phyloP scores from a whole-genome alignment of 2,888 invertebrate species.

The Agrotis clavis region DNA sequence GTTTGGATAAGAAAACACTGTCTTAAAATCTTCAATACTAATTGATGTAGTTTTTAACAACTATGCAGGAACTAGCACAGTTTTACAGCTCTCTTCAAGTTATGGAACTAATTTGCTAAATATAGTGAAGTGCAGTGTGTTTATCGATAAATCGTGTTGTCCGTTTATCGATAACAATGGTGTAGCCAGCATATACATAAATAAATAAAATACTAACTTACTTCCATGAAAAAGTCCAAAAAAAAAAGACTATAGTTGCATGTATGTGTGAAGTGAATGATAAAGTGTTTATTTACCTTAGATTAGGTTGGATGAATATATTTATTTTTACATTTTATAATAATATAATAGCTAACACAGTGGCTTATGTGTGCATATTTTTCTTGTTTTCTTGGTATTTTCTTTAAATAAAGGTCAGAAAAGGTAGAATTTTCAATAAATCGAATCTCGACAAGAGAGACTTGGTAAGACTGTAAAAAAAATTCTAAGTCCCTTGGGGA shows the following conservation, averaged over 20 bases:
- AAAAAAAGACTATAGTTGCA: constrained; percentile 14
- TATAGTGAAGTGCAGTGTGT: neutral
- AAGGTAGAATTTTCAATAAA: no score
- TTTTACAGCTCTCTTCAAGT: neutral
- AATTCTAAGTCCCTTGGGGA: no score
- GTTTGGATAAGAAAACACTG: neutral
- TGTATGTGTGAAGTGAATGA: constrained; percentile 13
- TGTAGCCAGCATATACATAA: neutral
- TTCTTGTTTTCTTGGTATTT: neutral
- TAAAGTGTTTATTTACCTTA: constrained; percentile 1
- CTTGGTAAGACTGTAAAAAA: no score
- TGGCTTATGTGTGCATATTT: neutral
- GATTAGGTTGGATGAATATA: constrained; percentile 17
- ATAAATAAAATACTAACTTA: neutral
- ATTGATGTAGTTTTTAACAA: neutral
- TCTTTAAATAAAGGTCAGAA: no score
- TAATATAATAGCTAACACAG: neutral
- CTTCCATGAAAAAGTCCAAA: neutral
- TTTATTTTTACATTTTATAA: constrained; percentile 29
- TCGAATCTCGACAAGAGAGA: no score
- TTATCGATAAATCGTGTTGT: neutral
- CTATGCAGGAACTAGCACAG: neutral
- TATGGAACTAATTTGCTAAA: neutral
- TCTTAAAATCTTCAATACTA: constrained; percentile 5
- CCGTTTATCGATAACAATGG: neutral